Evolutionary conservation across 2,888 invertebrate species (phyloP).

Genomic region (Eumerus sabulonum): DNA sequence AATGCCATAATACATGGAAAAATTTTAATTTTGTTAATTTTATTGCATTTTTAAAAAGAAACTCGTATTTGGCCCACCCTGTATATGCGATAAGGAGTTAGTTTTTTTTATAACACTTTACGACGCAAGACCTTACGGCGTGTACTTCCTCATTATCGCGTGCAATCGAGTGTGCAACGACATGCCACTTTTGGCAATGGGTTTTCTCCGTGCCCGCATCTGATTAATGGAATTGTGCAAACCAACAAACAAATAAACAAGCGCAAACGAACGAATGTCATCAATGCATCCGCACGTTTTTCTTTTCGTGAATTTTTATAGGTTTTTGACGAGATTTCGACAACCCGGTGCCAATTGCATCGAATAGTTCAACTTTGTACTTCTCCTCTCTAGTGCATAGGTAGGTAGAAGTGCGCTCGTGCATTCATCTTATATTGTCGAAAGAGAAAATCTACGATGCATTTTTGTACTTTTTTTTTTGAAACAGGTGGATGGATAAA

Average conservation of each 20-base stretch:
- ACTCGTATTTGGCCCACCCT: too few relatives aligned
- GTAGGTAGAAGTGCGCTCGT: too few relatives aligned
- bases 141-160: conserved; percentile 54
- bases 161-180: conserved; percentile 46
- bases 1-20: too few relatives aligned
- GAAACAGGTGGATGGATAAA: conserved; percentile 22
- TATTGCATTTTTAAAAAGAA: too few relatives aligned
- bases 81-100: too few relatives aligned
- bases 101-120: too few relatives aligned
- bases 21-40: too few relatives aligned
- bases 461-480: too few relatives aligned
- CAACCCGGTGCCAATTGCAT: background rate
- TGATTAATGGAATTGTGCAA: conserved; percentile 36
- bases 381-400: too few relatives aligned
- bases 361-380: too few relatives aligned
- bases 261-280: background rate
- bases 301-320: conserved; percentile 45
- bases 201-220: conserved; percentile 36
- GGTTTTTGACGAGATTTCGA: conserved; percentile 22
- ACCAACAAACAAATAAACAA: conserved; percentile 1
- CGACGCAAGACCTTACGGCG: conserved; percentile 39
- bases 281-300: conserved; percentile 56
- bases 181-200: conserved; percentile 33
- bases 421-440: conserved; percentile 4
- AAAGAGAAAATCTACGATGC: conserved; percentile 62